phyloP scores from a whole-genome alignment of 2,113 vertebrate genomes.

The Gobiocypris rarus region DNA sequence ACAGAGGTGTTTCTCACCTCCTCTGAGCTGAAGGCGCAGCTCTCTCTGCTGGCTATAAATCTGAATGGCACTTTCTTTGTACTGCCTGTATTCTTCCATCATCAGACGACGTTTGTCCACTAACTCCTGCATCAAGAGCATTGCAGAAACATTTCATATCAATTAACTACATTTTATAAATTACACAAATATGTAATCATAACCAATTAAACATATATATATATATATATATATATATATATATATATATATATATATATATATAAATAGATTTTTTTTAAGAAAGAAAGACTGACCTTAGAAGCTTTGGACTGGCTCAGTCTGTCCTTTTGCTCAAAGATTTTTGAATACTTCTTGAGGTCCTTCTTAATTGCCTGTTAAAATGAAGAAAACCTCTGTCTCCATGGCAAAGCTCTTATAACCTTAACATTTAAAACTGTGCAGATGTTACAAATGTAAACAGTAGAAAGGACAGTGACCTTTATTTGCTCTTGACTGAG shows the following conservation, averaged over 20 bases:
- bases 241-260: too few species aligned
- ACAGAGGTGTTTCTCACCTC: slow-evolving; percentile 74
- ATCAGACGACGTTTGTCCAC: slow-evolving; percentile 91
- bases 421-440: not conserved
- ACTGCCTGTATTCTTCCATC: slow-evolving; percentile 94
- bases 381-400: not conserved
- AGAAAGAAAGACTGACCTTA: slow-evolving; percentile 77
- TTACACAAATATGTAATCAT: too few species aligned
- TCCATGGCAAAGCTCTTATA: not conserved
- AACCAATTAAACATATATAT: not conserved
- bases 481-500: slow-evolving; percentile 90
- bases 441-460: not conserved
- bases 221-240: too few species aligned
- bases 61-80: slow-evolving; percentile 85
- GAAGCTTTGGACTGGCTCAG: slow-evolving; percentile 97
- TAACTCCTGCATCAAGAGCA: slow-evolving; percentile 79
- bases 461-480: slow-evolving; percentile 68
- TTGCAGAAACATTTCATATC: not conserved
- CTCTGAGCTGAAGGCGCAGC: slow-evolving; percentile 88
- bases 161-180: too few species aligned
- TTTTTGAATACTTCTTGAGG: slow-evolving; percentile 98
- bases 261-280: too few species aligned
- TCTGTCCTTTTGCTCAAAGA: slow-evolving; percentile 99
- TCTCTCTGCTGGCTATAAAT: slow-evolving; percentile 86
- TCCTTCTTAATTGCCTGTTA: slow-evolving; percentile 94